phyloP scores from a whole-genome alignment of 2,797 vertebrate genomes.

The Dallia pectoralis region DNA sequence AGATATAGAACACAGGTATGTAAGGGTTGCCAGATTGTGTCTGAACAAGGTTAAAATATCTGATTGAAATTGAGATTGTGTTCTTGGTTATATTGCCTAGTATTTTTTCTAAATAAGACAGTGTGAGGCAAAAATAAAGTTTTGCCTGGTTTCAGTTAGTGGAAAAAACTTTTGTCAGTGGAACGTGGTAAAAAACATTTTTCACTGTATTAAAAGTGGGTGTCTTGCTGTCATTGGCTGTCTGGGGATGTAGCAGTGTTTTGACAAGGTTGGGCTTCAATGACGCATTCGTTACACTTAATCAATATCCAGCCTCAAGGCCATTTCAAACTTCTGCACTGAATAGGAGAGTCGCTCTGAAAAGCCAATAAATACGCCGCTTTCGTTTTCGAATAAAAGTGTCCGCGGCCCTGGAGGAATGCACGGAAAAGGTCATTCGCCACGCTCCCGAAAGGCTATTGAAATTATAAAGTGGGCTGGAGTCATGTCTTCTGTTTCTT shows the following conservation, averaged over 20 bases:
- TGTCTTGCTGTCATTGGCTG: background rate
- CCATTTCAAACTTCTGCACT: slow-evolving; percentile 21
- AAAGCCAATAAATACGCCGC: slow-evolving; percentile 27
- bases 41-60: too few relatives aligned
- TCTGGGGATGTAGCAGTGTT: background rate
- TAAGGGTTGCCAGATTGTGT: too few relatives aligned
- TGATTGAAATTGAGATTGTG: too few relatives aligned
- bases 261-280: background rate
- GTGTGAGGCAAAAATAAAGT: too few relatives aligned
- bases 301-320: slow-evolving; percentile 18
- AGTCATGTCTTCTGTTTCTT: slow-evolving; percentile 23
- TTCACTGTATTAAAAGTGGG: background rate
- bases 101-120: too few relatives aligned
- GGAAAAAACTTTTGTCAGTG: background rate
- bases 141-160: too few relatives aligned
- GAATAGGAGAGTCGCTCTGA: slow-evolving; percentile 15
- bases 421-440: slow-evolving; percentile 15
- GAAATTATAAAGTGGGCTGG: slow-evolving; percentile 1
- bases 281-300: background rate
- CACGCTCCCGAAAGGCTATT: slow-evolving; percentile 27
- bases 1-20: too few relatives aligned
- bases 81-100: too few relatives aligned
- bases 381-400: slow-evolving; percentile 14
- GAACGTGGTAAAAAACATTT: background rate
- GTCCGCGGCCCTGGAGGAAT: slow-evolving; percentile 16